phyloP scores from a whole-genome alignment of 2,888 invertebrate species.

The Heliconius cydno region DNA sequence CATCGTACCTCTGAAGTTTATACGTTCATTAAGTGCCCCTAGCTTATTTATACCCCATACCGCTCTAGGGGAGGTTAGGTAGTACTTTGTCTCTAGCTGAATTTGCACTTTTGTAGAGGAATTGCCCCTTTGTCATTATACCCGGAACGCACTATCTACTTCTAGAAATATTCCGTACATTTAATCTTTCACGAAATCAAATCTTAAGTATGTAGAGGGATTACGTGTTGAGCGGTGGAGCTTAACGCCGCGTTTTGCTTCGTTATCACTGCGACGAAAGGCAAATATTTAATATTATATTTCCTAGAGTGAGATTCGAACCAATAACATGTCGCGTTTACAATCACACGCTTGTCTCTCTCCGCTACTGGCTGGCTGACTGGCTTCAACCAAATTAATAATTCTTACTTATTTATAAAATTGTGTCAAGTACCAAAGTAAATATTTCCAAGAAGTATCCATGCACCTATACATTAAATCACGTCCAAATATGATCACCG shows the following conservation, averaged over 20 bases:
- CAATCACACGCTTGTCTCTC: too few relatives aligned
- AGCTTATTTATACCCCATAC: constrained; percentile 78
- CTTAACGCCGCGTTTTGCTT: too few relatives aligned
- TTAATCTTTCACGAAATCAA: not conserved
- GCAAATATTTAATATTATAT: too few relatives aligned
- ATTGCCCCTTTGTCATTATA: constrained; percentile 36
- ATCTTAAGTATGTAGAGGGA: too few relatives aligned
- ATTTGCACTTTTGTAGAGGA: constrained; percentile 44
- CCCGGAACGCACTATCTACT: not conserved
- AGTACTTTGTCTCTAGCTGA: constrained; percentile 75
- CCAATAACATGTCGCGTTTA: too few relatives aligned
- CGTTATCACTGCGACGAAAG: too few relatives aligned
- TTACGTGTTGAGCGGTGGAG: too few relatives aligned
- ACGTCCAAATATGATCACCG: constrained; percentile 33
- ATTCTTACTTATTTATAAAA: constrained; percentile 13
- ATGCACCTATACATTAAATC: constrained; percentile 13
- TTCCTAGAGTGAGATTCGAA: too few relatives aligned
- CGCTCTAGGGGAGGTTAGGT: constrained; percentile 69
- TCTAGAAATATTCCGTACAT: not conserved
- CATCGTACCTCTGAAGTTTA: constrained; percentile 70
- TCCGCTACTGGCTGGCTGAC: too few relatives aligned
- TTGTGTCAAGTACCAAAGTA: constrained; percentile 26
- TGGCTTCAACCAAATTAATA: not conserved
- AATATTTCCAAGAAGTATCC: constrained; percentile 31
- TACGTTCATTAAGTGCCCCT: constrained; percentile 79